These are phyloP conservation scores for Echinometra lucunter DNA, from an alignment of 53 echinoderm and acorn worm genomes.

Conservation along the genomic window DNA sequence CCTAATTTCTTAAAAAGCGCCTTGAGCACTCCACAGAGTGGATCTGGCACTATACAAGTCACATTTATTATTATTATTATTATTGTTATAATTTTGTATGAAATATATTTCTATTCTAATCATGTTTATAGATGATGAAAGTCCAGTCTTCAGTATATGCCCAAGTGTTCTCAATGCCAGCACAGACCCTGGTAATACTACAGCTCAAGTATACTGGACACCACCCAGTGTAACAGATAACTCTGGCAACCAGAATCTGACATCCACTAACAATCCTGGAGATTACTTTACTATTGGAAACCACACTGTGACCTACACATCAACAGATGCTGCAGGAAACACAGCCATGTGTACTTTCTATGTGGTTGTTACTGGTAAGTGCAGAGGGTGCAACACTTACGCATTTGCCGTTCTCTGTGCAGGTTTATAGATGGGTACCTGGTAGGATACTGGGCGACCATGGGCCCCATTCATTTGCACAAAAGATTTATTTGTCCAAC, in stretches of 20 bases:
- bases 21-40: too few relatives aligned
- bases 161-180: background rate
- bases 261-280: slow-evolving; percentile 57
- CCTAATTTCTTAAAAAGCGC: too few relatives aligned
- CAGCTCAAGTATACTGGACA: slow-evolving; percentile 68
- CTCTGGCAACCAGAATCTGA: slow-evolving; percentile 60
- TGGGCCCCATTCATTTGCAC: too few relatives aligned
- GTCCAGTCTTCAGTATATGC: background rate
- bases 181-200: slow-evolving; percentile 31
- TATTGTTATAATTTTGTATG: too few relatives aligned
- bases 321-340: slow-evolving; percentile 53
- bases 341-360: background rate
- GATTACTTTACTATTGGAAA: slow-evolving; percentile 58
- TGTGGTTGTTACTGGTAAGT: background rate
- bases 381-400: too few relatives aligned
- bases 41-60: too few relatives aligned
- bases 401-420: background rate
- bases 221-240: slow-evolving; percentile 73
- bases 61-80: too few relatives aligned
- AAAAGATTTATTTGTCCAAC: too few relatives aligned
- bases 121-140: background rate
- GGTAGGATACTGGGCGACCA: too few relatives aligned
- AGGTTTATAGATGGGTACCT: too few relatives aligned
- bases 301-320: slow-evolving; percentile 44
- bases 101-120: background rate